A percentile compares a stretch with the other conserved stretches of the same genome.
Evolutionary conservation across 2,888 invertebrate genomes (phyloP).

Genomic region (Heliconius sara): DNA sequence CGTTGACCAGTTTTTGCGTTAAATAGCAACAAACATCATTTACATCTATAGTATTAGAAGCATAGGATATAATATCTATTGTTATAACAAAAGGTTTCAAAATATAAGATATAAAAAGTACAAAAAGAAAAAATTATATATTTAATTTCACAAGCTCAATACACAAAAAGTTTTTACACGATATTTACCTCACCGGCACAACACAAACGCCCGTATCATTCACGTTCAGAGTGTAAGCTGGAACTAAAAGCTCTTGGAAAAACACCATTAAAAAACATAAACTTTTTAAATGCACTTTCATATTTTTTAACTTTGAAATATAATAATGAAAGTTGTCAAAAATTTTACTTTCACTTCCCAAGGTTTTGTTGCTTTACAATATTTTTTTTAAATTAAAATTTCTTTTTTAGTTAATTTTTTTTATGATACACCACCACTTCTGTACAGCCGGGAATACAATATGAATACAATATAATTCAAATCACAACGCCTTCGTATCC

Average conservation of each 20-base stretch:
- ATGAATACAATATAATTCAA: constrained; percentile 41
- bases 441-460: constrained; percentile 40
- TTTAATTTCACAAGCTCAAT: background rate
- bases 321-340: background rate
- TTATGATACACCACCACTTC: constrained; percentile 39
- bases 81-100: background rate
- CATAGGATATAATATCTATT: background rate
- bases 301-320: background rate
- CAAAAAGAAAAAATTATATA: background rate
- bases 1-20: too few relatives aligned
- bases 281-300: constrained; percentile 45
- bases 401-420: background rate
- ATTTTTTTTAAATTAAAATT: background rate
- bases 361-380: background rate
- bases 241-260: constrained; percentile 37
- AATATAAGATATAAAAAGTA: background rate
- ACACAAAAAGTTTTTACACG: background rate
- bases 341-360: background rate
- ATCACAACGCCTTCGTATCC: constrained; percentile 43
- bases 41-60: too few relatives aligned
- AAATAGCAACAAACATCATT: too few relatives aligned
- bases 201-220: constrained; percentile 51
- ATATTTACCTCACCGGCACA: constrained; percentile 46
- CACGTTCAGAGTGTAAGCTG: constrained; percentile 46
- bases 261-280: constrained; percentile 40